Base-by-base conservation (phyloP, 2,797 vertebrate species). In the Manis crassicaudata region DNA sequence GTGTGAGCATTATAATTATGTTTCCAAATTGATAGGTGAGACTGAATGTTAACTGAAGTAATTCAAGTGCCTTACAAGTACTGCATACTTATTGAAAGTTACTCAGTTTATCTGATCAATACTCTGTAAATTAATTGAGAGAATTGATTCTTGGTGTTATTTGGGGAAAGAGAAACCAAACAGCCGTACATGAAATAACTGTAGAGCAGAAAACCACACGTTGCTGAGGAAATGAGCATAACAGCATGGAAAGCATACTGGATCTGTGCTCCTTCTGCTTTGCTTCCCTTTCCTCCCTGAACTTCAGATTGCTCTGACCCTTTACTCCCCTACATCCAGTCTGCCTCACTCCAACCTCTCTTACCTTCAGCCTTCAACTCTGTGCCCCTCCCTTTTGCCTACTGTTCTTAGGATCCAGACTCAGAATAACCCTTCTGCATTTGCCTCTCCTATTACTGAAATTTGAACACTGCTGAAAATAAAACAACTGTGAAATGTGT, bases 81-180 rank as follows among this genome's bases (percentile, higher is more conserved):
- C 72, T 72, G 23, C 50, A 91, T 89, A 80, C 43, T 95, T 95
- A 94, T 56, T 95, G 88, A 92, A 97, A 97, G 93, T 88, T 92
- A 84, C 70, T 89, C 94, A 93, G 54, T 40, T 96, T 95, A 96
- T 93, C 89, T 88, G 70, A 93, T 96, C 97, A 97, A 95, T 93
- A 92, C 72, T 92, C 76, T 56, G 73, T 73, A 95, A 96, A 93
- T 96, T 96, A 96, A 92, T 92, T 97, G 83, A 96, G 75, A 60
- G 43, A 87, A 96, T 81, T 89, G 94, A 97, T 91, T 94, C 76
- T 29, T 81, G 37, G 83, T 77, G 60, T 81, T 91, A 86, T 46
- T 0, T 84, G 50, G 76, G 83, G 56, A 81, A 83, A 91, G 50
- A 77, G 81, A 80, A 93, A 60, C 29, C 37, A 75, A 92, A 77